Base-by-base conservation (phyloP, 1,140 invertebrate species). In the Lerema accius region DNA sequence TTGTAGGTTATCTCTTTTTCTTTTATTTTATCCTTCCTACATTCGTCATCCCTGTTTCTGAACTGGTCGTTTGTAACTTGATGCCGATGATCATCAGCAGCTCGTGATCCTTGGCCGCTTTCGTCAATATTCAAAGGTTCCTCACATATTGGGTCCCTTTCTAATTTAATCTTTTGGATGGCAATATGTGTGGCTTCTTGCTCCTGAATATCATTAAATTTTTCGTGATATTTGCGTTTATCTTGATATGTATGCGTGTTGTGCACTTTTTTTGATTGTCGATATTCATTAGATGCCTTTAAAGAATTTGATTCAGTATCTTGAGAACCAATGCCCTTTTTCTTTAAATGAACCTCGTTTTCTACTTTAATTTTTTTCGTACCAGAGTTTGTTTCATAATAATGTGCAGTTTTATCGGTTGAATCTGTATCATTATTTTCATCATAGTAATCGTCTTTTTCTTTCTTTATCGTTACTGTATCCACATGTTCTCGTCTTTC, bases 401-500 rank as follows among this genome's bases (percentile, higher is more conserved):
- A 7, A 32, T 7, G 28, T 32, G 28, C 3, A 32, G 28, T 4
- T 4, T 7, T 9, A 23, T 23, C 5, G 19, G 5, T 23, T 2
- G 2, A 23, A 4, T 32, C 28, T 4, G 28, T 32, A 1, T 32
- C 28, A 9, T 32, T 32, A 32, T 32, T 32, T 4, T 16, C 37
- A 17, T 26, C 17, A 26, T 40, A 15, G 35, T 46, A 26, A 7
- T 17, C 40, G 14, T n/a, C 49, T 45, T 10, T 16, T 35, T 53
- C 49, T 15, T 45, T 14, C 19, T 63, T 63, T 10, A 46, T 53
- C 19, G n/a, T 37, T 4, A 11, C 10, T 11, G n/a, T 11, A 19
- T 15, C 0, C 10, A 37, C 42, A n/a, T 16, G 14, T 28, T 61
- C 5, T 40, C 6, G 9, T n/a, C 48, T 48, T 15, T 55, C 37